phyloP scores from a whole-genome alignment of 2,797 vertebrate genomes.

The Luscinia megarhynchos region DNA sequence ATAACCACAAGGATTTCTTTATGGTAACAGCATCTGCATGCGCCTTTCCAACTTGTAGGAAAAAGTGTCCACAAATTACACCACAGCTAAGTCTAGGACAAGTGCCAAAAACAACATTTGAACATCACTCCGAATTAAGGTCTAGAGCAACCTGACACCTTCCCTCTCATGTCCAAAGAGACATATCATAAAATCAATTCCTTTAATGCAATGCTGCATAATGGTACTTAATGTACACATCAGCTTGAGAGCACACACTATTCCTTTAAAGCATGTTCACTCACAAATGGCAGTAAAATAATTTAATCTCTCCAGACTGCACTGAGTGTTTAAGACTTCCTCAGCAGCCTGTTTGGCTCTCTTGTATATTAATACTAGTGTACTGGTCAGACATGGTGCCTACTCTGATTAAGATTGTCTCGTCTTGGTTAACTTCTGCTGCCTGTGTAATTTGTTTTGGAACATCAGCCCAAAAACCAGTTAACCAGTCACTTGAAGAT shows the following conservation, averaged over 20 bases:
- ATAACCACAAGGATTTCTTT: neutral
- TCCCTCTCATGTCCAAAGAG: neutral
- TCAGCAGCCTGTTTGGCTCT: slow-evolving; percentile 6
- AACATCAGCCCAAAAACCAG: neutral
- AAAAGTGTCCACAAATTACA: neutral
- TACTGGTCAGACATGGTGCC: neutral
- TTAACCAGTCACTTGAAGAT: neutral
- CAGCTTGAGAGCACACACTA: neutral
- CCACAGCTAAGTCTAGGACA: neutral
- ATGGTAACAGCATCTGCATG: neutral
- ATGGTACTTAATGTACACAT: neutral
- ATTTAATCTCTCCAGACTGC: neutral
- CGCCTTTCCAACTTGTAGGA: neutral
- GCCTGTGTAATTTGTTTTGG: neutral
- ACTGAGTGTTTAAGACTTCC: neutral
- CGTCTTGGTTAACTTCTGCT: neutral
- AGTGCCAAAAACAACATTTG: slow-evolving; percentile 1
- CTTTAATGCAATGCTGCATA: neutral
- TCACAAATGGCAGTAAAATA: neutral
- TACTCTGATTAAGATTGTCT: neutral
- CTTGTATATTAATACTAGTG: neutral
- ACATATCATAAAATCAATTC: neutral
- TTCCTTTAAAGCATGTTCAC: neutral
- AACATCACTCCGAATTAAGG: neutral
- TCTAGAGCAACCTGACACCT: slow-evolving; percentile 1